These are phyloP conservation scores for Amiota minor DNA, from an alignment of 2,888 invertebrate genomes.

Conservation along the genomic window DNA sequence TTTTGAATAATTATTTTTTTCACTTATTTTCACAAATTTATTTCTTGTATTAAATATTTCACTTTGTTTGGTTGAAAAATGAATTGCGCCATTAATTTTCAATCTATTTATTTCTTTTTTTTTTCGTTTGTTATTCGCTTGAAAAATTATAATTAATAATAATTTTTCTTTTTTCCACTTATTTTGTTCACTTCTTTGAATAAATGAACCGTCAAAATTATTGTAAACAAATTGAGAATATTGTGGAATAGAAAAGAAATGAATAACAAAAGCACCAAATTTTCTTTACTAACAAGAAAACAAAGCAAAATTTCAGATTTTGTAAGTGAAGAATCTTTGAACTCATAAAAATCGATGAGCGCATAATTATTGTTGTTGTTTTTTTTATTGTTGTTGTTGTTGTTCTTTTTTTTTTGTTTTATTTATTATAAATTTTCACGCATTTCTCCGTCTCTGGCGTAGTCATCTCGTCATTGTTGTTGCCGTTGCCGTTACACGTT, in stretches of 20 bases:
- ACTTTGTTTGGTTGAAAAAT: conserved; percentile 34
- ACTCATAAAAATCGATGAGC: conserved; percentile 67
- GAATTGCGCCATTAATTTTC: conserved; percentile 62
- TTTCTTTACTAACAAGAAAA: background rate
- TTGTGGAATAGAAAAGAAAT: background rate
- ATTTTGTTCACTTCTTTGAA: conserved; percentile 38
- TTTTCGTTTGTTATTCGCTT: conserved; percentile 34
- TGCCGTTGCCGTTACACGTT: conserved; percentile 13
- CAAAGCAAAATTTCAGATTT: background rate
- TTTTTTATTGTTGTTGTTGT: conserved; percentile 51
- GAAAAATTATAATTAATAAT: too few species aligned
- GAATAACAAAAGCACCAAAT: background rate
- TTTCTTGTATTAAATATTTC: too few species aligned
- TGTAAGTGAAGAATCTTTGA: conserved; percentile 58
- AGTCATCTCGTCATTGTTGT: conserved; percentile 42
- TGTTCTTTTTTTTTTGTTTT: conserved; percentile 42
- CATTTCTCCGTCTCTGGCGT: too few species aligned
- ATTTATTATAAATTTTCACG: conserved; percentile 37
- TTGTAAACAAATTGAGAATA: too few species aligned
- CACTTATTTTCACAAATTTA: too few species aligned
- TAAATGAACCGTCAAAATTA: background rate
- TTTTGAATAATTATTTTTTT: too few species aligned
- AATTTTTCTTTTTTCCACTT: conserved; percentile 23
- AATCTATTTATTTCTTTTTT: conserved; percentile 21
- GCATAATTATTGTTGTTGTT: conserved; percentile 43